Conservation (phyloP, 1,140 invertebrate species). For the Brachionus rubens region DNA sequence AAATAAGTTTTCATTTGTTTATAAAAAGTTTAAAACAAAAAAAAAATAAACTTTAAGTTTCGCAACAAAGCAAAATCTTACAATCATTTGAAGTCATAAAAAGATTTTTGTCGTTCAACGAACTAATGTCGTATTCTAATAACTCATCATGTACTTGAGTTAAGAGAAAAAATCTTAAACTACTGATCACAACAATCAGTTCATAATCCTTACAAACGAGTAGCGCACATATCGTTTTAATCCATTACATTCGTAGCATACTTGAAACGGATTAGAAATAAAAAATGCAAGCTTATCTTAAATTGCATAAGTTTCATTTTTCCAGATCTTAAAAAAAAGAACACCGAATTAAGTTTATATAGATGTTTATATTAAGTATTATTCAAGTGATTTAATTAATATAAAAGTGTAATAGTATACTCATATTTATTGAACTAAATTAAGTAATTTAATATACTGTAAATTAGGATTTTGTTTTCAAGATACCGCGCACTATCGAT, state of each 20-base stretch:
- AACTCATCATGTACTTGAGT: too few species aligned
- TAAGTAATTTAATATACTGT: constrained; percentile 31
- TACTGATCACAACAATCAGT: too few species aligned
- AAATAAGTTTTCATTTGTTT: too few species aligned
- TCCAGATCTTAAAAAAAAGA: too few species aligned
- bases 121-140: too few species aligned
- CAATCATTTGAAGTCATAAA: too few species aligned
- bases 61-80: too few species aligned
- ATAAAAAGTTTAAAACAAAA: too few species aligned
- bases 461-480: constrained; percentile 23
- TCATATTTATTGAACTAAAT: constrained; percentile 2
- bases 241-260: constrained; percentile 34
- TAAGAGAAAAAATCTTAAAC: too few species aligned
- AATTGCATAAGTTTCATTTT: constrained; percentile 40
- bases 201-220: neutral
- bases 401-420: constrained; percentile 35
- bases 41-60: too few species aligned
- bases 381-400: constrained; percentile 35
- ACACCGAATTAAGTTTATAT: too few species aligned
- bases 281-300: constrained; percentile 39
- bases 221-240: constrained; percentile 14
- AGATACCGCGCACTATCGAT: neutral
- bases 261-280: constrained; percentile 2
- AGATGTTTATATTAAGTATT: constrained; percentile 35
- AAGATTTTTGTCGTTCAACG: too few species aligned